These are phyloP conservation scores for Bellardia pandia DNA, from an alignment of 2,888 invertebrate species.

Conservation along the genomic window DNA sequence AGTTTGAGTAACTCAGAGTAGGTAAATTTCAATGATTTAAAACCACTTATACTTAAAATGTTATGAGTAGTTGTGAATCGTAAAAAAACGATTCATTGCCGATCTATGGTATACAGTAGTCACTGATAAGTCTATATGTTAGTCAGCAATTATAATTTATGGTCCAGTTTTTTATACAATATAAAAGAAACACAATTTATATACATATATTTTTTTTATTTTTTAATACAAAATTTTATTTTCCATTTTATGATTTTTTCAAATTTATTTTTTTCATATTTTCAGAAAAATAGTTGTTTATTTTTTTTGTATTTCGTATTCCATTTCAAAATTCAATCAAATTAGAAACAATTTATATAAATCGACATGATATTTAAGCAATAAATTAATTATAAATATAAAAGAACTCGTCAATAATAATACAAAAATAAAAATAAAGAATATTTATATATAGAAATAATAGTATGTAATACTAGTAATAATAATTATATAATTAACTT, in stretches of 20 bases:
- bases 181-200: not conserved
- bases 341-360: slow-evolving; percentile 19
- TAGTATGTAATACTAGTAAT: not conserved
- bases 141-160: no score
- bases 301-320: slow-evolving; percentile 19
- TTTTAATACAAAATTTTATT: slow-evolving; percentile 40
- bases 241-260: slow-evolving; percentile 41
- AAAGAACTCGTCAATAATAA: slow-evolving; percentile 43
- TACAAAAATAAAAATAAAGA: slow-evolving; percentile 32
- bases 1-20: no score
- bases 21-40: no score
- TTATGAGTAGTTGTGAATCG: no score
- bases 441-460: slow-evolving; percentile 37
- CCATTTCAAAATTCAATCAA: slow-evolving; percentile 40
- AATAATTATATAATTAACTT: slow-evolving; percentile 29
- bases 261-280: not conserved
- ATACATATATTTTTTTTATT: slow-evolving; percentile 3
- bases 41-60: no score
- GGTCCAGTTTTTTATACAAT: no score
- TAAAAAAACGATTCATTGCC: no score
- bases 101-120: no score
- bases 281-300: not conserved
- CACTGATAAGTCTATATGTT: no score
- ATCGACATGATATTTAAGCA: slow-evolving; percentile 60
- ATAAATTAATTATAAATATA: slow-evolving; percentile 70